These are phyloP conservation scores for Paracyclopina nana DNA, from an alignment of 1,140 invertebrate genomes.

Conservation along the genomic window DNA sequence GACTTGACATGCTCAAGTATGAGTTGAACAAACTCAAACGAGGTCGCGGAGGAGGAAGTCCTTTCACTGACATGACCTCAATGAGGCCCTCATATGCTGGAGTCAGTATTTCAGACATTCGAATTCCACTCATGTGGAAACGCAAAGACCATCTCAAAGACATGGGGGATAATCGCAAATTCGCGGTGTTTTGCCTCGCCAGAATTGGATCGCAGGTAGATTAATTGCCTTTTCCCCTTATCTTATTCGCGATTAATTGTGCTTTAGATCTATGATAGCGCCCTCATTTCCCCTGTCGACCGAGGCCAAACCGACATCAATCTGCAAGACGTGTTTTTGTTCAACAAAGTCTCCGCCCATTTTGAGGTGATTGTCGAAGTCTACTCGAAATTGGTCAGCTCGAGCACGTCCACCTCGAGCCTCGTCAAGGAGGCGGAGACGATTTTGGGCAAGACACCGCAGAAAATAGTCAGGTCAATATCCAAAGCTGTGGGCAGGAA, in stretches of 20 bases:
- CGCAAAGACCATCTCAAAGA: background rate
- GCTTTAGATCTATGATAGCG: conserved; percentile 43
- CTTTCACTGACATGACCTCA: background rate
- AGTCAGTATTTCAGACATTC: conserved; percentile 14
- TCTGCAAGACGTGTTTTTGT: conserved; percentile 36
- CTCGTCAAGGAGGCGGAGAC: conserved; percentile 31
- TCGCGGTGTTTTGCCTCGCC: background rate
- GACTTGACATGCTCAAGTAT: conserved; percentile 14
- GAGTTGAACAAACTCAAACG: conserved; percentile 16
- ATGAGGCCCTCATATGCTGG: conserved; percentile 5
- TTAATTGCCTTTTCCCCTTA: conserved; percentile 5
- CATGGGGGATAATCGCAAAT: background rate
- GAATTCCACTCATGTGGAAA: conserved; percentile 4
- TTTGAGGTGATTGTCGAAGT: conserved; percentile 44
- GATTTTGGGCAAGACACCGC: conserved; percentile 42
- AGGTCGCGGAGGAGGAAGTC: conserved; percentile 10
- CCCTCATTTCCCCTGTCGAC: conserved; percentile 42
- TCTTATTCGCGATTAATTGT: conserved; percentile 7
- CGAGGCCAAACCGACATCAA: conserved; percentile 45
- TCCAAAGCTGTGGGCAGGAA: conserved; percentile 44
- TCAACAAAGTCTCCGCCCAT: conserved; percentile 36
- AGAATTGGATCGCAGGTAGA: conserved; percentile 4
- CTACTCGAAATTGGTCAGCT: conserved; percentile 42
- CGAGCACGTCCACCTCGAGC: conserved; percentile 24
- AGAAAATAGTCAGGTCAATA: conserved; percentile 45